Evolutionary conservation across 2,113 vertebrate genomes (phyloP).

Genomic region (Prunella fulvescens): DNA sequence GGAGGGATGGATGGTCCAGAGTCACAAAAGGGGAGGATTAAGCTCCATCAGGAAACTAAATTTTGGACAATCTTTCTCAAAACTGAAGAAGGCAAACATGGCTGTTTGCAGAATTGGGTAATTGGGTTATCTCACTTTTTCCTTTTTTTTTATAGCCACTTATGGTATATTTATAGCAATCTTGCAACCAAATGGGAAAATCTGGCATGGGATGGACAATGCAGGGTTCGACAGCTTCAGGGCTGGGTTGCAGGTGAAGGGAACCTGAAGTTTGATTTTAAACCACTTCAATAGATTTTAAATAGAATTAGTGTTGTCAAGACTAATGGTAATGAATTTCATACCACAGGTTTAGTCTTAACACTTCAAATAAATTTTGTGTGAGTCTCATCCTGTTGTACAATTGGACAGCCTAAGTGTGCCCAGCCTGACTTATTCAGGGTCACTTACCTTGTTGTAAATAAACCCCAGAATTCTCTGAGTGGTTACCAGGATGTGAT

Average conservation of each 20-base stretch:
- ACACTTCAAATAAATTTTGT: neutral
- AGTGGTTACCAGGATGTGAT: neutral
- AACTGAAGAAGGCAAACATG: neutral
- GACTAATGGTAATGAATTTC: neutral
- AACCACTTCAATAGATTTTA: conserved; percentile 12
- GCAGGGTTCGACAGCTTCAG: neutral
- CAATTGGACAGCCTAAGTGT: neutral
- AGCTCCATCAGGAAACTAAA: conserved; percentile 36
- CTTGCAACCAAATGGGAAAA: neutral
- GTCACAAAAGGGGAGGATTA: conserved; percentile 35
- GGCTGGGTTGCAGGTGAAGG: neutral
- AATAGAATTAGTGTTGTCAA: neutral
- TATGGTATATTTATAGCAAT: neutral
- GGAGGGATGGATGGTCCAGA: conserved; percentile 57
- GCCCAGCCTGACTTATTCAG: neutral
- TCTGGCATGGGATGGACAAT: neutral
- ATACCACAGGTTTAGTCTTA: neutral
- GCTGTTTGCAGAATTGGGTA: neutral
- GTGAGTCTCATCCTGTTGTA: neutral
- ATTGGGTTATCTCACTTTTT: neutral
- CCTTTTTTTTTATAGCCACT: neutral
- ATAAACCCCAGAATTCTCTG: neutral
- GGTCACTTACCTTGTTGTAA: neutral
- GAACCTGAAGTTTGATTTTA: conserved; percentile 17
- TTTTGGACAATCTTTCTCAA: conserved; percentile 24